These are phyloP conservation scores for Psittacara wagleri DNA, from an alignment of 2,113 vertebrate species.

Conservation along the genomic window DNA sequence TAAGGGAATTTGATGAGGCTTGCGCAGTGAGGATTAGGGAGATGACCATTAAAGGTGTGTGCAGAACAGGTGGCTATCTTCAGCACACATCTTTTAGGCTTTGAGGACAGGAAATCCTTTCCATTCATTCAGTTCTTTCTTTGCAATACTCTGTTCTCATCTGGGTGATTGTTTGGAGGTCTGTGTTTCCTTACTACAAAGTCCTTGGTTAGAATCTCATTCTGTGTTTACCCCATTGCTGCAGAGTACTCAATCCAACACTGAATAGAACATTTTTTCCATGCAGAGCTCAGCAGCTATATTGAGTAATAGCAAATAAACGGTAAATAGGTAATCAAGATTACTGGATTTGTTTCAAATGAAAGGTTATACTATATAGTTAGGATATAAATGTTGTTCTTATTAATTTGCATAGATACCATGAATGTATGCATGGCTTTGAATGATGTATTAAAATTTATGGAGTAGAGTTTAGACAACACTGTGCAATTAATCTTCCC, in stretches of 20 bases:
- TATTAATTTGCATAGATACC: constrained; percentile 1
- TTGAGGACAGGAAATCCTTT: neutral
- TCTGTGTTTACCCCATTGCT: neutral
- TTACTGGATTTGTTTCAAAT: neutral
- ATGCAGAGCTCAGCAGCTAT: neutral
- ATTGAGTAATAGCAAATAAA: neutral
- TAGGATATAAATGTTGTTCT: neutral
- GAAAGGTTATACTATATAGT: neutral
- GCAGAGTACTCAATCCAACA: neutral
- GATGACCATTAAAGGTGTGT: constrained; percentile 5
- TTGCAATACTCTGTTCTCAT: neutral
- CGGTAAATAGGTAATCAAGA: neutral
- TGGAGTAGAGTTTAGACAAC: neutral
- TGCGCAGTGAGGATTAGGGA: neutral
- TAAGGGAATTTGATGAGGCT: constrained; percentile 8
- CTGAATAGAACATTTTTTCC: neutral
- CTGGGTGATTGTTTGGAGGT: neutral
- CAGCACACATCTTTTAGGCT: neutral
- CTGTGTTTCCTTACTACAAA: neutral
- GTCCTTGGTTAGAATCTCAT: neutral
- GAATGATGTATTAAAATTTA: constrained; percentile 8
- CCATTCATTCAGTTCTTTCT: neutral
- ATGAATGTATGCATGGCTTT: neutral
- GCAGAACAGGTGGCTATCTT: neutral
- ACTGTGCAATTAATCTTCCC: constrained; percentile 3